Evolutionary conservation across 2,888 invertebrate species (phyloP), one percentile per base, ranked within the genome.

Genomic region (Ennomos quercinarius): DNA sequence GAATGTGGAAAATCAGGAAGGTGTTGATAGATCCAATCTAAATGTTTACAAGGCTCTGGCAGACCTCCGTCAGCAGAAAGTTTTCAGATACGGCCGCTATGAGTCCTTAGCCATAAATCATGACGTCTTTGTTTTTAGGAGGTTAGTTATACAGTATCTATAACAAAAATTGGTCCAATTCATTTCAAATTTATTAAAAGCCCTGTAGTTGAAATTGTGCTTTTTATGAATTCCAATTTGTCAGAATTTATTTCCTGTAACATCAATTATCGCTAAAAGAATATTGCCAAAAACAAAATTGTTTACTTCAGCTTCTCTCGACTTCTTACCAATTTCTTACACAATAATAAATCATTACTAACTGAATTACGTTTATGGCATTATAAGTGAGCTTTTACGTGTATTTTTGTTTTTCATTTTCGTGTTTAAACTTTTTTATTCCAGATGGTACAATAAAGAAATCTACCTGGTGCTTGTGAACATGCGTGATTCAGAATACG

Each of bases 31-130:
- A 37, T 95, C 95, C 34, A 95, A 95, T 65, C 93, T 94, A 61
- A 94, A 94, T 64, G 85, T 95, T 10, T 96, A 96, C 76, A 91
- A 94, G 70, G 80, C 90, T 0, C 74, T 96, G 12, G 84, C 94
- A 1, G 68, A 80, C 9, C 78, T 96, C 8, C 93, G 95, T 10
- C 86, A 93, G 57, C 78, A 89, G 6, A 85, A 90, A 0, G 91
- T 93, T 0, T 82, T 95, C 44, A 85, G 87, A 71, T 74, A 89
- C 27, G 95, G 95, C 3, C 88, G 89, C 42, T 91, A 94, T 40
- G 84, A 87, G 27, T 93, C 95, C 5, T 77, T 92, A 63, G 93
- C 94, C 10, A 60, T 95, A 5, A 92, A 93, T 46, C 78, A 93
- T 0, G 87, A 92, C 45, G 90, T 95, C 0, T 93, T 95, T 62